phyloP scores from a whole-genome alignment of 2,888 invertebrate genomes.

The Pasiphila rectangulata region DNA sequence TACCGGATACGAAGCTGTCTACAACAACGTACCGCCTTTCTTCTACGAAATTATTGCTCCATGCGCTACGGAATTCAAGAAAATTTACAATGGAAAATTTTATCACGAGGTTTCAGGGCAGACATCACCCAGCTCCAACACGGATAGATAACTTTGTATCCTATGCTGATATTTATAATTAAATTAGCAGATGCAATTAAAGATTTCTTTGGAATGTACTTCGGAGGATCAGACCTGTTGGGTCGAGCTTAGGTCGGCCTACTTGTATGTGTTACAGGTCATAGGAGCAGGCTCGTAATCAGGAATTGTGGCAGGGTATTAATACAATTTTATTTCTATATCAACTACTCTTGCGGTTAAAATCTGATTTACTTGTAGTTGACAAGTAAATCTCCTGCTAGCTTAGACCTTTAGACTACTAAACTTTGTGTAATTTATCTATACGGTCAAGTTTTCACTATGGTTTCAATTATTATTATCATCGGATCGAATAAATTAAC shows the following conservation, averaged over 20 bases:
- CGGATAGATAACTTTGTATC: constrained; percentile 8
- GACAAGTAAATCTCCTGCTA: no score
- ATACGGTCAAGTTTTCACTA: no score
- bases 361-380: no score
- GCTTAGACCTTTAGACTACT: no score
- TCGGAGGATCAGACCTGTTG: constrained; percentile 66
- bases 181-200: constrained; percentile 18
- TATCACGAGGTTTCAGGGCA: constrained; percentile 31
- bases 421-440: no score
- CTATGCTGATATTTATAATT: neutral
- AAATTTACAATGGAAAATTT: constrained; percentile 46
- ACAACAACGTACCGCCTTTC: constrained; percentile 52
- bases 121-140: neutral
- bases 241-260: constrained; percentile 51
- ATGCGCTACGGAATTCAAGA: constrained; percentile 49
- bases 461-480: no score
- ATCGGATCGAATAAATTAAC: no score
- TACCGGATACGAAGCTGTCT: constrained; percentile 47
- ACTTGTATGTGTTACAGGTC: constrained; percentile 69
- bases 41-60: constrained; percentile 65
- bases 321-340: neutral
- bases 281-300: constrained; percentile 33
- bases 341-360: no score
- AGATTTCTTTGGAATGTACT: constrained; percentile 49
- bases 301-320: neutral